phyloP scores from a whole-genome alignment of 2,888 invertebrate genomes.

The Trichogramma dendrolimi region DNA sequence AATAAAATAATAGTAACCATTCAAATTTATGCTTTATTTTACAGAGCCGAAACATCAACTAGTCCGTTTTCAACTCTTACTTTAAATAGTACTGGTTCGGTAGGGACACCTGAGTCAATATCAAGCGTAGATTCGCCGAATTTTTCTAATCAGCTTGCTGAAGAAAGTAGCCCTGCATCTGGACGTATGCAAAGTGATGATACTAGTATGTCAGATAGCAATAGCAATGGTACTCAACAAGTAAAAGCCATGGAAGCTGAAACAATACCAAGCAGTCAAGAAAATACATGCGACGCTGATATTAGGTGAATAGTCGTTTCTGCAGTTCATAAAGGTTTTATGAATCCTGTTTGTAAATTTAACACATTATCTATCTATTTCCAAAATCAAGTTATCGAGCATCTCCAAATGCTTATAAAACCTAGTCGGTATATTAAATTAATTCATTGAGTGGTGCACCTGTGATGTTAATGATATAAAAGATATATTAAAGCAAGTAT shows the following conservation, averaged over 20 bases:
- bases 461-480: no score
- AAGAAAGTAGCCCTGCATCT: slow-evolving; percentile 55
- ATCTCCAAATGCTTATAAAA: no score
- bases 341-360: no score
- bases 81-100: slow-evolving; percentile 47
- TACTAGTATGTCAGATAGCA: slow-evolving; percentile 44
- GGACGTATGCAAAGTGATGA: slow-evolving; percentile 50
- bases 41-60: slow-evolving; percentile 46
- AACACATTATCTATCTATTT: no score
- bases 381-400: no score
- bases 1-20: no score
- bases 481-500: no score
- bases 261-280: slow-evolving; percentile 3
- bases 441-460: no score
- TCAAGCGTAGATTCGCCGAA: slow-evolving; percentile 62
- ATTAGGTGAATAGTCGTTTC: slow-evolving; percentile 21
- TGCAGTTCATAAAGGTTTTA: no score
- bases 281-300: slow-evolving; percentile 7
- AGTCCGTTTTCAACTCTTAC: slow-evolving; percentile 43
- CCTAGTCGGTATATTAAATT: no score
- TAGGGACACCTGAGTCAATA: slow-evolving; percentile 61
- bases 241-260: slow-evolving; percentile 22
- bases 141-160: slow-evolving; percentile 57
- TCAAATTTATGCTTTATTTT: slow-evolving; percentile 4
- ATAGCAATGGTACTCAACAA: slow-evolving; percentile 29